Evolutionary conservation across 2,113 vertebrate genomes (phyloP).

Genomic region (Larimichthys crocea): DNA sequence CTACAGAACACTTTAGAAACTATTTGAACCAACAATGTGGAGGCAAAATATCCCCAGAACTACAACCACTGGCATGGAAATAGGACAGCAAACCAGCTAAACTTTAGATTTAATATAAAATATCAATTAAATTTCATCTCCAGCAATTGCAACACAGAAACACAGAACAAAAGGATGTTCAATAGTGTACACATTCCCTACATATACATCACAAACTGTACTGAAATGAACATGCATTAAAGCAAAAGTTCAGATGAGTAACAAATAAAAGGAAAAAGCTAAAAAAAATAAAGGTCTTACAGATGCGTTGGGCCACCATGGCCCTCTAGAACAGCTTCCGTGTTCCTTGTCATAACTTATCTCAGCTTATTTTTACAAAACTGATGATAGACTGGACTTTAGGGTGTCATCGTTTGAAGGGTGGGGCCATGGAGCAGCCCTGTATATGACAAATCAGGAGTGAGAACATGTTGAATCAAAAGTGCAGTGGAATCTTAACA

Average conservation of each 20-base stretch:
- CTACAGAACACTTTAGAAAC: not conserved
- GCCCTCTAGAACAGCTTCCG: not conserved
- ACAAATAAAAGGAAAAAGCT: not conserved
- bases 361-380: too few relatives aligned
- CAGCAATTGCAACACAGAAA: not conserved
- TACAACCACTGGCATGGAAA: not conserved
- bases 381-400: too few relatives aligned
- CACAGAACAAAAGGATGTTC: too few relatives aligned
- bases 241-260: not conserved
- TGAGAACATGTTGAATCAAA: too few relatives aligned
- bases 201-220: not conserved
- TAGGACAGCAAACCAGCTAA: not conserved
- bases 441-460: too few relatives aligned
- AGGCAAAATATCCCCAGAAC: not conserved
- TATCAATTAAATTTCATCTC: not conserved
- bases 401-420: too few relatives aligned
- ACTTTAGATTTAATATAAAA: not conserved
- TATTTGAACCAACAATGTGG: not conserved
- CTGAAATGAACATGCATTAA: not conserved
- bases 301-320: not conserved
- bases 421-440: too few relatives aligned
- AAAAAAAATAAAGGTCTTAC: not conserved
- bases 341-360: too few relatives aligned
- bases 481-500: too few relatives aligned
- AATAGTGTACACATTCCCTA: not conserved